phyloP scores from a whole-genome alignment of 2,797 vertebrate genomes.

The Intellagama lesueurii region DNA sequence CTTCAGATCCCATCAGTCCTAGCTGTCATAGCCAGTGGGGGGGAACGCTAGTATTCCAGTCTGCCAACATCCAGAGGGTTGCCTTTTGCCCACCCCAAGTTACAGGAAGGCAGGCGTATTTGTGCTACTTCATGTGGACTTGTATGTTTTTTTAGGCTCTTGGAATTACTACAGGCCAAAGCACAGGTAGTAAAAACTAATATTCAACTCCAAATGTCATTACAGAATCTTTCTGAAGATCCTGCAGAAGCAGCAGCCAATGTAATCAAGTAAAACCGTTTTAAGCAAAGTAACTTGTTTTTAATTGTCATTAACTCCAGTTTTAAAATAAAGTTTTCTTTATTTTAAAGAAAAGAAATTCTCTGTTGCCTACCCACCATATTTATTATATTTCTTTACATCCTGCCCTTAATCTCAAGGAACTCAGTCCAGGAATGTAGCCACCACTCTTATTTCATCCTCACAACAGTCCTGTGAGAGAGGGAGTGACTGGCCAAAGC shows the following conservation, averaged over 20 bases:
- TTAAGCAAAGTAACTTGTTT: not conserved
- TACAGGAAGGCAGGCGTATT: no score
- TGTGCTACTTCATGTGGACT: not conserved
- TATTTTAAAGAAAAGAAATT: not conserved
- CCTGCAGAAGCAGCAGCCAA: not conserved
- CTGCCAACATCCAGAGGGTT: no score
- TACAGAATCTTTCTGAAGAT: not conserved
- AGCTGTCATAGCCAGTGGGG: no score
- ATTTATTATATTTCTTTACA: not conserved
- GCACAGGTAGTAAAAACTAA: not conserved
- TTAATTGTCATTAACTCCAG: not conserved
- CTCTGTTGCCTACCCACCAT: not conserved
- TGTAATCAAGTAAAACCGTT: not conserved
- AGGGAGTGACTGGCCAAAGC: not conserved
- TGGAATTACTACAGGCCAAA: not conserved
- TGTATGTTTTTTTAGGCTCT: not conserved
- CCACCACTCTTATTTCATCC: not conserved
- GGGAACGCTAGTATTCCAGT: no score
- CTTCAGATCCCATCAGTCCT: no score
- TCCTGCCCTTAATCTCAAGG: not conserved
- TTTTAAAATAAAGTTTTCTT: not conserved
- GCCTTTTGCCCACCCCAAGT: no score
- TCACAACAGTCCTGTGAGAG: not conserved
- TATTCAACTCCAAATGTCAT: not conserved
- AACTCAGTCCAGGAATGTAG: not conserved